Base-by-base conservation (phyloP, 2,113 vertebrate species). In the Lichenostomus cassidix region DNA sequence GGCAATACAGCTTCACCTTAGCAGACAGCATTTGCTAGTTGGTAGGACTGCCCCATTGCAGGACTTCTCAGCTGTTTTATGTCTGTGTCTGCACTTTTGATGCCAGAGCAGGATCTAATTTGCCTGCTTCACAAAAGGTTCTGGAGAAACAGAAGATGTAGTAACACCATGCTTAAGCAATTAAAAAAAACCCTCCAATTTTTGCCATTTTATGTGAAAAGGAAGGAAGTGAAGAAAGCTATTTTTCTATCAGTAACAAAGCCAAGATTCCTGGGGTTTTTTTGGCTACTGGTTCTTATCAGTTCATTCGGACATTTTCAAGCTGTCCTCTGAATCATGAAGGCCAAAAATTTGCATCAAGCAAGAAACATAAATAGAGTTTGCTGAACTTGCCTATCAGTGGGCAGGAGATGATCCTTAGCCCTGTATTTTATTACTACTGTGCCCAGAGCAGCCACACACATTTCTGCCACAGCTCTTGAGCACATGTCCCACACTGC, bases 401-500 rank as follows among this genome's bases (percentile, higher is more conserved):
- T 37, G 37, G n/a, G 28, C 29, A 89, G 23, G 23, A 83, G 59
- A 60, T 2, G 2, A 56, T 47, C 33, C 58, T 79, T 47, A 47
- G 67, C 31, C 78, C 64, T 63, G 1, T 52, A 42, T 84, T 87
- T 93, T 63, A 70, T 75, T 82, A 37, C 37, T 62, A 5, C 15
- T 22, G 15, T 24, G 20, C 22, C 71, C 31, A 28, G 18, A 78
- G 47, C 65, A 75, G 52, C 20, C 33, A 75, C 29, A 49, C 11
- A n/a, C 5, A 25, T 53, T 91, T 87, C 31, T 35, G 37, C 35
- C 13, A 12, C 22, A 67, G 68, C 17, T 55, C 53, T 27, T 58
- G 29, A 76, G 44, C 5, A 2, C 0, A 0, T 11, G 3, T 63
- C 74, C n/a, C 47, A 25, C 0, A 0, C 16, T 70, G 25, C 56